A percentile compares a stretch with the other conserved stretches of the same genome.
phyloP scores from a whole-genome alignment of 2,113 vertebrate species.

The Odontophorus gujanensis region DNA sequence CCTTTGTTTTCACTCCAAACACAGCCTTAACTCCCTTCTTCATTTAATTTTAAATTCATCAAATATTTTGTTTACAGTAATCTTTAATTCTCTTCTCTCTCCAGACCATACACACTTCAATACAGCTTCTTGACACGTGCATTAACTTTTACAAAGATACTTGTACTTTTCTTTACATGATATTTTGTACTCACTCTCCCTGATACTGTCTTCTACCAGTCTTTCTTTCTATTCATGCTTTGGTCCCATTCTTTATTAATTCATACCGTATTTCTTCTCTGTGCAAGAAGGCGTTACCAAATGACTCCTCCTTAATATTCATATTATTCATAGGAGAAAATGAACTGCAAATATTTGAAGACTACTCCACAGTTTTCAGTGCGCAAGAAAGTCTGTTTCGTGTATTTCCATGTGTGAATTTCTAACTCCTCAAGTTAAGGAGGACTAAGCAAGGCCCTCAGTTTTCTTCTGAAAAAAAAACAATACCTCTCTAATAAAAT shows the following conservation, averaged over 20 bases:
- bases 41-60: slow-evolving; percentile 35
- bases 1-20: neutral
- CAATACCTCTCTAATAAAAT: neutral
- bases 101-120: neutral
- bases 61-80: neutral
- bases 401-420: neutral
- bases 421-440: neutral
- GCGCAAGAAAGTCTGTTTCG: neutral
- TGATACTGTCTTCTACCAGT: neutral
- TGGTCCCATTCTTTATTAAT: neutral
- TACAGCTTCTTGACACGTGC: neutral
- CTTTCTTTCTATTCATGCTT: neutral
- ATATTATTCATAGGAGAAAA: neutral
- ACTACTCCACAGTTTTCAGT: neutral
- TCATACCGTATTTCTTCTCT: neutral
- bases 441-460: neutral
- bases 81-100: neutral
- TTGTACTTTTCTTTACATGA: neutral
- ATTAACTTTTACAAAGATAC: accelerated
- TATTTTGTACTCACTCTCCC: neutral
- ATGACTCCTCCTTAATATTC: neutral
- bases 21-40: neutral
- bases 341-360: neutral
- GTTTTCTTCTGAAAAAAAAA: neutral
- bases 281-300: neutral